These are phyloP conservation scores for Phymastichus coffea DNA, from an alignment of 1,140 invertebrate species.

Conservation along the genomic window DNA sequence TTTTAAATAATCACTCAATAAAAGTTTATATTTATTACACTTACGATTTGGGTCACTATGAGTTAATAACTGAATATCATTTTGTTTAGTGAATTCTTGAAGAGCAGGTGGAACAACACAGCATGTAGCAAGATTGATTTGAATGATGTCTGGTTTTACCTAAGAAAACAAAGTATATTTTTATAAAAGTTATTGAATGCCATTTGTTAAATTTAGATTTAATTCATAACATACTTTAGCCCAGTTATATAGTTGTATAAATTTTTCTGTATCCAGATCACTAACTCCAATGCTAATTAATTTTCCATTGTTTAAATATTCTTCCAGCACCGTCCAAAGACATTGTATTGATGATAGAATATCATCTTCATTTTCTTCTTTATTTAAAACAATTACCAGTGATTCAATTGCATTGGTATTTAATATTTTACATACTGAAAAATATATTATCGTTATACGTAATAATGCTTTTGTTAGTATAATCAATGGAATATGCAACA, in stretches of 20 bases:
- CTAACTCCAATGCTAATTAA: conserved; percentile 80
- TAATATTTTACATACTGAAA: conserved; percentile 67
- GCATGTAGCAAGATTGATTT: conserved; percentile 93
- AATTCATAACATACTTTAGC: conserved; percentile 60
- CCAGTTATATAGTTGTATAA: conserved; percentile 76
- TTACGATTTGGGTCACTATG: conserved; percentile 91
- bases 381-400: conserved; percentile 71
- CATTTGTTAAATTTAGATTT: neutral
- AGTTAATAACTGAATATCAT: conserved; percentile 90
- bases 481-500: too few relatives aligned
- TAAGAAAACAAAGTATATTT: conserved; percentile 43
- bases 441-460: conserved; percentile 22
- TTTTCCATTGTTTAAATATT: conserved; percentile 65
- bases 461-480: conserved; percentile 1
- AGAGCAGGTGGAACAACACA: conserved; percentile 92
- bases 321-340: conserved; percentile 74
- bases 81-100: conserved; percentile 84
- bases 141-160: conserved; percentile 87
- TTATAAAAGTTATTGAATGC: neutral
- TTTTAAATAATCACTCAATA: neutral
- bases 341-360: conserved; percentile 66
- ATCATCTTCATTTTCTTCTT: conserved; percentile 48
- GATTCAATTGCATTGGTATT: conserved; percentile 71
- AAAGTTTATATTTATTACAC: conserved; percentile 26
- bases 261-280: conserved; percentile 80